Percentiles rank a stretch among this genome's conserved stretches.
Conservation (phyloP, 2,888 invertebrate species). For the Anthophora plumipes region DNA sequence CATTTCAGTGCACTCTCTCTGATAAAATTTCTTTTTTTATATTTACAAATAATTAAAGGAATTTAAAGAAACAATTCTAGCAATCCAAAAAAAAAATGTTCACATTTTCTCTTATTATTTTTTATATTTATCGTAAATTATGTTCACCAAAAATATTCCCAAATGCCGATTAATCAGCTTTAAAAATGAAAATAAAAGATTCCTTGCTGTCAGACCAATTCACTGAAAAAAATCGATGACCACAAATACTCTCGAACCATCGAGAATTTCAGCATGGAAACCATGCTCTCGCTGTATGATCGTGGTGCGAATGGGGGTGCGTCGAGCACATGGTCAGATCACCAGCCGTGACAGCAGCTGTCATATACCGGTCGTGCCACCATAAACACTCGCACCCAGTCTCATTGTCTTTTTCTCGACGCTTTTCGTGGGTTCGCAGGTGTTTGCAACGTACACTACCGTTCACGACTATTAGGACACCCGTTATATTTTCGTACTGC, state of each 20-base stretch:
- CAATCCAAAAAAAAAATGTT: no score
- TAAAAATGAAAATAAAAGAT: no score
- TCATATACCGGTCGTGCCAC: constrained; percentile 65
- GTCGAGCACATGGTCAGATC: constrained; percentile 75
- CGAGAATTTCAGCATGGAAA: constrained; percentile 23
- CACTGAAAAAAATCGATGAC: constrained; percentile 20
- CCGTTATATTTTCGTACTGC: no score
- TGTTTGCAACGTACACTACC: constrained; percentile 6
- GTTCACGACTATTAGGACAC: no score
- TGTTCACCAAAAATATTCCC: no score
- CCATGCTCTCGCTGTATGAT: neutral
- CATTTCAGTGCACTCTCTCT: no score
- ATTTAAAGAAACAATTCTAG: no score
- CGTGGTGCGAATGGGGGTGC: constrained; percentile 39
- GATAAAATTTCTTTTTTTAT: neutral
- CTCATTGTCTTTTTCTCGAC: constrained; percentile 4
- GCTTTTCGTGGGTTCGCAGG: constrained; percentile 40
- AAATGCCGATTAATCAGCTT: no score
- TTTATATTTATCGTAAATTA: no score
- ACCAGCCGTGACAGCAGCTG: constrained; percentile 81
- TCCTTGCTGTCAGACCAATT: constrained; percentile 13
- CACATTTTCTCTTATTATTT: no score
- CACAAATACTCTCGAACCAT: constrained; percentile 3
- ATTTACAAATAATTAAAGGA: no score
- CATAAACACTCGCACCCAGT: constrained; percentile 26